Conservation (phyloP, 2,113 vertebrate species). For the Triplophysa rosa region DNA sequence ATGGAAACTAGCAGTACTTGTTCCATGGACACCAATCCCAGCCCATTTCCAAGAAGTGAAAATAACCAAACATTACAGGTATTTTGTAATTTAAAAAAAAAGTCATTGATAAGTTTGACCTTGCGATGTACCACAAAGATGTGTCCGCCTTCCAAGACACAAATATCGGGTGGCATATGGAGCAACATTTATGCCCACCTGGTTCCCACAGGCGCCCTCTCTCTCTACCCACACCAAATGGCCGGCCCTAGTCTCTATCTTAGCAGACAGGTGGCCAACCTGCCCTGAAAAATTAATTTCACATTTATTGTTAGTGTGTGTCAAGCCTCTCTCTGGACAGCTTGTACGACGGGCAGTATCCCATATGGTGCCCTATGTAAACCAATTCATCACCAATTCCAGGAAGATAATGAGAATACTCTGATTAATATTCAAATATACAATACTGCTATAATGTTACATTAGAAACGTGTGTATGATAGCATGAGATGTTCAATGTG, state of each 20-base stretch:
- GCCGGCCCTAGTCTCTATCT: constrained; percentile 50
- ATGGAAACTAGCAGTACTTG: too few species aligned
- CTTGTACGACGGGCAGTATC: constrained; percentile 22
- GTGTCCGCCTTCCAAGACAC: constrained; percentile 44
- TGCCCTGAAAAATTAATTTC: constrained; percentile 61
- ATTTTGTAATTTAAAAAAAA: neutral
- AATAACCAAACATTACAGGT: too few species aligned
- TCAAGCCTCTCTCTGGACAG: constrained; percentile 54
- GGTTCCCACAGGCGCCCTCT: constrained; percentile 56
- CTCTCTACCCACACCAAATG: constrained; percentile 54
- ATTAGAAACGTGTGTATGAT: neutral
- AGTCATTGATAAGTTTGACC: constrained; percentile 33
- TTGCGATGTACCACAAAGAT: constrained; percentile 23
- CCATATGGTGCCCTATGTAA: constrained; percentile 56
- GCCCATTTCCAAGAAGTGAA: too few species aligned
- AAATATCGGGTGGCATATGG: constrained; percentile 59
- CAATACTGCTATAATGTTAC: neutral
- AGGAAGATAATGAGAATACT: constrained; percentile 38
- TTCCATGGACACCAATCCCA: too few species aligned
- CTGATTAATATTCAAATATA: constrained; percentile 4
- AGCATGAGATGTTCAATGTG: neutral
- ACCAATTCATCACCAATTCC: constrained; percentile 49
- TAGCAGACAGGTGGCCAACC: constrained; percentile 67
- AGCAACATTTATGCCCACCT: constrained; percentile 63
- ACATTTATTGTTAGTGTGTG: constrained; percentile 61